Evolutionary conservation across 2,797 vertebrate species (phyloP).

Genomic region (Tokudaia tokunoshimensis): DNA sequence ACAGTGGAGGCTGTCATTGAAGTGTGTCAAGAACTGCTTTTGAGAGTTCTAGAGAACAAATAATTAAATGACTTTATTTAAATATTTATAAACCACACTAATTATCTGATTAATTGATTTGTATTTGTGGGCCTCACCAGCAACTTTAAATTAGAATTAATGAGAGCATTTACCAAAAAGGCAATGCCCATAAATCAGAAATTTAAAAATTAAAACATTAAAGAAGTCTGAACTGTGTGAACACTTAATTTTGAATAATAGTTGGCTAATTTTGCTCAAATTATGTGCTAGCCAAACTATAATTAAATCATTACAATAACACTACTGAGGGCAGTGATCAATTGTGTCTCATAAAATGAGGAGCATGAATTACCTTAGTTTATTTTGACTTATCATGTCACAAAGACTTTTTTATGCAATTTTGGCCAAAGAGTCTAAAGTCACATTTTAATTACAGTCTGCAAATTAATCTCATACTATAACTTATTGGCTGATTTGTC

Average conservation of each 20-base stretch:
- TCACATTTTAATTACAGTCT: constrained; percentile 11
- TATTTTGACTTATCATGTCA: constrained; percentile 4
- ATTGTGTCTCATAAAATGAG: constrained; percentile 48
- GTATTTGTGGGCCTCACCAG: neutral
- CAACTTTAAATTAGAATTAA: constrained; percentile 63
- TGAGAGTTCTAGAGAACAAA: constrained; percentile 18
- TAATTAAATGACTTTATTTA: constrained; percentile 55
- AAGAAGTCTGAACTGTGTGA: constrained; percentile 30
- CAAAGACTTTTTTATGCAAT: neutral
- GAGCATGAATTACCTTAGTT: constrained; percentile 33
- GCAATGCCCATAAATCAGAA: constrained; percentile 7
- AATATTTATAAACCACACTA: constrained; percentile 37
- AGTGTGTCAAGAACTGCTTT: constrained; percentile 35
- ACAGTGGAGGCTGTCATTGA: neutral
- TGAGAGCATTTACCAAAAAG: constrained; percentile 48
- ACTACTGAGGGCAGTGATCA: neutral
- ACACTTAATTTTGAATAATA: constrained; percentile 46
- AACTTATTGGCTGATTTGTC: neutral
- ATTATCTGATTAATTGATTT: constrained; percentile 64
- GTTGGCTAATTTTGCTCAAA: constrained; percentile 28
- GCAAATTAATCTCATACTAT: neutral
- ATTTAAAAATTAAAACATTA: neutral
- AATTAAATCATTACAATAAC: constrained; percentile 46
- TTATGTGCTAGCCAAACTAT: neutral
- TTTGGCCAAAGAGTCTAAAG: constrained; percentile 4